Base-by-base conservation (phyloP, 2,113 vertebrate species). In the Paedocypris sp. region DNA sequence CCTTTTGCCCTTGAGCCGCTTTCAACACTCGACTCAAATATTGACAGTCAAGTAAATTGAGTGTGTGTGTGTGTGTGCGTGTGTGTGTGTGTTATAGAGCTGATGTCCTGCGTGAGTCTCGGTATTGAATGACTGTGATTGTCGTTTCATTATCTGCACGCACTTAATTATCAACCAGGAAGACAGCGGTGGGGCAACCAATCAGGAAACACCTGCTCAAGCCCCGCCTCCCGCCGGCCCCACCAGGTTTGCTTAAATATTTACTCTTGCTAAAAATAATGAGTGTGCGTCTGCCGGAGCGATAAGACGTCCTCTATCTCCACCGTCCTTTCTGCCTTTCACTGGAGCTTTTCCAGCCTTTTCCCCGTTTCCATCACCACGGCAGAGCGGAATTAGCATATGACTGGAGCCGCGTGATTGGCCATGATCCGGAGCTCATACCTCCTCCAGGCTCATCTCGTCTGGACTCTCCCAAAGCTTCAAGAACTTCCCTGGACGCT, bases 361-460 rank as follows among this genome's bases (percentile, higher is more conserved):
- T 53, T 56, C 48, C 54, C 54, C 26, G 15, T 36, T 56, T 29
- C 54, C 60, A 69, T 69, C 42, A 60, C 60, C 41, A 15, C 23
- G 52, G 51, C 54, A 32, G 32, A 29, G 13, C 2, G 5, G 28
- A 64, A n/a, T 69, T 60, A 53, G 61, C 67, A 69, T 69, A 64
- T 69, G 67, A 69, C 46, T 53, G 41, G 36, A 28, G 29, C 60
- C 23, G 6, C 22, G 33, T 15, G 53, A 46, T 52, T 56, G 3
- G 11, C 16, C 7, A 6, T 3, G 45, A 11, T 6, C 48, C 3
- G 16, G 33, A 3, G 1, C 11, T 60, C 13, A 8, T 63, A 99
- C 95, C 92, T 99, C 94, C 70, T 98, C 94, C 69, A 98, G 77
- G 75, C 97, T 93, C 95, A 99, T 97, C 80, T 97, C 94, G 71